Base-by-base conservation (phyloP, 2,797 vertebrate species). In the Mormyrops attenuatus region DNA sequence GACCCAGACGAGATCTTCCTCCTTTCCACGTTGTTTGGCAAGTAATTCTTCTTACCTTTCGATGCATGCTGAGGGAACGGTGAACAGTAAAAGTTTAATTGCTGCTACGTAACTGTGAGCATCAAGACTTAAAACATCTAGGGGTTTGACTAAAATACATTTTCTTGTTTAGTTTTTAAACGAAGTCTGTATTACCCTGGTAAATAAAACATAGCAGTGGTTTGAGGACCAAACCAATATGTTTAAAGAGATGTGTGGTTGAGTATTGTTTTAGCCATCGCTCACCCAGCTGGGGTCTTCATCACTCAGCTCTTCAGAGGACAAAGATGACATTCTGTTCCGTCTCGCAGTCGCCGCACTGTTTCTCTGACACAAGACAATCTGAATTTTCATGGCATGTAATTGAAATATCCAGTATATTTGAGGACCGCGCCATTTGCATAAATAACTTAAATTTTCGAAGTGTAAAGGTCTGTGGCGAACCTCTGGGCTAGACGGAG, bases 221-320 rank as follows among this genome's bases (percentile, higher is more conserved):
- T 34, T 85, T 57, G 20, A 44, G 57, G 57, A 63, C 13, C 50
- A 80, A 20, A 13, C 8, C 13, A 41, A 77, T 52, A 26, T 6
- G 73, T 26, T 0, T 38, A 80, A 50, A 88, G 30, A 38, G n/a
- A 26, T 41, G 34, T 17, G 52, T 3, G 0, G 15, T 34, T n/a
- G 3, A 17, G 30, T 38, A 55, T 3, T 38, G 17, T 34, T 34
- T 57, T 60, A 38, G 13, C 34, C 30, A 22, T 34, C 4, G 8
- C 92, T 85, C 90, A 93, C 92, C 91, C 90, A 92, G 86, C 90
- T 91, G 50, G 89, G 88, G 53, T 92, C 92, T 22, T 92, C 92
- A 7, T 91, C 91, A 1, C 89, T 92, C 41, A 92, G 49, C 1
- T 92, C 91, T 80, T 91, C 91, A 38, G 92, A 93, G 15, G 90